These are phyloP conservation scores for Poecile montanus DNA, from an alignment of 2,797 vertebrate species.

Conservation along the genomic window DNA sequence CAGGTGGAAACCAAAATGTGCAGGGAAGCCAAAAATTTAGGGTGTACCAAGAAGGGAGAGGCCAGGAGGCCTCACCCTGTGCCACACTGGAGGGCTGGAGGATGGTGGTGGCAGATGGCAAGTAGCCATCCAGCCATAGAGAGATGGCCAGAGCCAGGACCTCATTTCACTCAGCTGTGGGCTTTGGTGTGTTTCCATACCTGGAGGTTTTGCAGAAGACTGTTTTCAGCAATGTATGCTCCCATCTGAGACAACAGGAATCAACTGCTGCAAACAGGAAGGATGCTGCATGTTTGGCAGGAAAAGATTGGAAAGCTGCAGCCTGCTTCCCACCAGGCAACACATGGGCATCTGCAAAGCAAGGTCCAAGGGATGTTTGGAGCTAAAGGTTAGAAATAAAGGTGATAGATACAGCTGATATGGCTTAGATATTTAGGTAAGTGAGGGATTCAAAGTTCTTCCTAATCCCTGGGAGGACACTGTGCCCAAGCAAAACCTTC, in stretches of 20 bases:
- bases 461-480: neutral
- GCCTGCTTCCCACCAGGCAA: neutral
- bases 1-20: neutral
- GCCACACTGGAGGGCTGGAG: neutral
- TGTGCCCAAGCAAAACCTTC: neutral
- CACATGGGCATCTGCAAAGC: rapidly evolving
- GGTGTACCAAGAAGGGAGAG: neutral
- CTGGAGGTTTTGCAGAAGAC: rapidly evolving
- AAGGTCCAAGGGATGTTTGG: neutral
- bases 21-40: neutral
- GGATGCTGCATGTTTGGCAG: neutral
- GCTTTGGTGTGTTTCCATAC: neutral
- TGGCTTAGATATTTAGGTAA: neutral
- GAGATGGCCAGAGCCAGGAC: neutral
- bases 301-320: neutral
- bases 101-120: neutral
- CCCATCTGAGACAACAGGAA: neutral
- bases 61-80: neutral
- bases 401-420: neutral
- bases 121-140: neutral
- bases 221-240: rapidly evolving
- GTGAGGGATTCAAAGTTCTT: neutral
- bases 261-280: neutral
- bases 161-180: neutral
- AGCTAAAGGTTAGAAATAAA: neutral